Evolutionary conservation across 2,888 invertebrate species (phyloP).

Genomic region (Spodoptera littoralis): DNA sequence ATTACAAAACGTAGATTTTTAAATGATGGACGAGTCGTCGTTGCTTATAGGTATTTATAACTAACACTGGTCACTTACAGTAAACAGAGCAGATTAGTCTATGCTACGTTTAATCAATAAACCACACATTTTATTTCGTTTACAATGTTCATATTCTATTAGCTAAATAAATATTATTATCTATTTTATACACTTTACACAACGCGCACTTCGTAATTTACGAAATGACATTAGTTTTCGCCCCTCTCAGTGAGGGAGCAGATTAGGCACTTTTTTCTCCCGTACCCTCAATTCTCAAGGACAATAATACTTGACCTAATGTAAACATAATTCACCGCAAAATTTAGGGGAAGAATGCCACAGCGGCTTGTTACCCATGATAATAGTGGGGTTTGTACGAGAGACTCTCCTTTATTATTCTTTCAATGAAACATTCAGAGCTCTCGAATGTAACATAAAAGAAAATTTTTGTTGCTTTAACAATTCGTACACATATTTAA

Average conservation of each 20-base stretch:
- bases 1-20: constrained; percentile 38
- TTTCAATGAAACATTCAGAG: constrained; percentile 20
- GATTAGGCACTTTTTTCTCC: constrained; percentile 49
- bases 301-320: constrained; percentile 64
- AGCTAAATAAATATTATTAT: constrained; percentile 13
- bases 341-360: constrained; percentile 52
- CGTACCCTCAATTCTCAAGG: constrained; percentile 50
- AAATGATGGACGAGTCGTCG: constrained; percentile 33
- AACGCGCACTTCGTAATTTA: constrained; percentile 21
- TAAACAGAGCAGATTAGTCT: constrained; percentile 27
- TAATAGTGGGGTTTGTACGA: constrained; percentile 28
- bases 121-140: constrained; percentile 21
- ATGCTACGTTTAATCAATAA: constrained; percentile 19
- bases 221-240: constrained; percentile 37
- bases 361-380: constrained; percentile 49
- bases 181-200: constrained; percentile 9
- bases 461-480: constrained; percentile 8
- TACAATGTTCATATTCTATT: constrained; percentile 12
- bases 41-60: constrained; percentile 9
- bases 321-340: constrained; percentile 57
- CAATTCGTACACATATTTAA: no score
- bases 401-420: constrained; percentile 26
- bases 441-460: constrained; percentile 23
- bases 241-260: constrained; percentile 28
- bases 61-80: constrained; percentile 1